Evolutionary conservation across 2,888 invertebrate species (phyloP).

Genomic region (Dasysyrphus tricinctus): DNA sequence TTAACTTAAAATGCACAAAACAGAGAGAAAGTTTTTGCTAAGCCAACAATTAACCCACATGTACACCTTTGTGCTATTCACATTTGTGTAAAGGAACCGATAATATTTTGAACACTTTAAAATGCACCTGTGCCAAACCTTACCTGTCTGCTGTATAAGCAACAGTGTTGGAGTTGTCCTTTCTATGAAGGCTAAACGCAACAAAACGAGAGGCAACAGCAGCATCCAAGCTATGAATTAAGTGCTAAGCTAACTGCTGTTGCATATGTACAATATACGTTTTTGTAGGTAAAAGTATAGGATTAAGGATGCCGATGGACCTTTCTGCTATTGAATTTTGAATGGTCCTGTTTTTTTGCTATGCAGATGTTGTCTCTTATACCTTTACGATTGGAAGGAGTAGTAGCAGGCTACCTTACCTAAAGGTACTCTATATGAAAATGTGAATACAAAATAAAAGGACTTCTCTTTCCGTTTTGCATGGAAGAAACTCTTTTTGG

Average conservation of each 20-base stretch:
- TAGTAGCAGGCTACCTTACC: background rate
- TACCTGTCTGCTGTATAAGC: background rate
- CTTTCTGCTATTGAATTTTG: conserved; percentile 14
- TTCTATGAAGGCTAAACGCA: background rate
- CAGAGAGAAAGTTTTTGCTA: conserved; percentile 6
- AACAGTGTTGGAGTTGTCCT: background rate
- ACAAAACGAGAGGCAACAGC: background rate
- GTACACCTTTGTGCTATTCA: background rate
- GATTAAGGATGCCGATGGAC: conserved; percentile 14
- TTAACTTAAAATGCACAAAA: background rate
- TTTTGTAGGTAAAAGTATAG: background rate
- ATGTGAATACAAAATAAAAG: background rate
- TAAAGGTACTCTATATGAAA: background rate
- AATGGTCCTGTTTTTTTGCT: background rate
- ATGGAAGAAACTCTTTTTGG: background rate
- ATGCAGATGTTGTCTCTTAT: conserved; percentile 6
- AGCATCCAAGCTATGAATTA: conserved; percentile 3
- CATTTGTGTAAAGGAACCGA: conserved; percentile 29
- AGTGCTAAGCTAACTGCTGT: conserved; percentile 15
- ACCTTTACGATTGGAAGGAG: background rate
- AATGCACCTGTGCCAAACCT: conserved; percentile 54
- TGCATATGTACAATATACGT: background rate
- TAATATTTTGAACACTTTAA: conserved; percentile 56
- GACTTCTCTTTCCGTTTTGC: background rate
- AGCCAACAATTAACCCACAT: conserved; percentile 48